phyloP scores from a whole-genome alignment of 2,113 vertebrate genomes.

The Mus spicilegus region DNA sequence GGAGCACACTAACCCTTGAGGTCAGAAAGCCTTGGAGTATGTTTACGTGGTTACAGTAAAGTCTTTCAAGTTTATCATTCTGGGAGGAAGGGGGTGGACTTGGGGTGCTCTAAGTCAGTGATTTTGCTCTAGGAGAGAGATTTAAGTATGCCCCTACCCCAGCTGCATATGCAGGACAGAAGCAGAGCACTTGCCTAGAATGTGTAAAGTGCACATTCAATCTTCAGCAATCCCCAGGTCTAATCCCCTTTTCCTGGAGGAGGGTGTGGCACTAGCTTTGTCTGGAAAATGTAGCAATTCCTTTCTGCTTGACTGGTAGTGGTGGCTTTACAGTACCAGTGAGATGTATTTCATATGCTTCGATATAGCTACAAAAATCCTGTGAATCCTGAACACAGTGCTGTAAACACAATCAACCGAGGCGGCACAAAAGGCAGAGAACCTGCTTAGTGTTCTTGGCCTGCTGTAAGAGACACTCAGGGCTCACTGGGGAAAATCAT shows the following conservation, averaged over 20 bases:
- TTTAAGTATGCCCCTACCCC: not conserved
- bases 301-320: not conserved
- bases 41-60: not conserved
- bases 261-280: not conserved
- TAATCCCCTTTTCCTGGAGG: not conserved
- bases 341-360: not conserved
- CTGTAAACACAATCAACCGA: not conserved
- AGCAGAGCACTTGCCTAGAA: not conserved
- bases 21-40: not conserved
- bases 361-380: not conserved
- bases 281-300: not conserved
- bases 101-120: not conserved
- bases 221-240: too few species aligned
- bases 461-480: not conserved
- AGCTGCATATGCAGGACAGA: not conserved
- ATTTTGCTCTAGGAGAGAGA: not conserved
- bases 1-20: not conserved
- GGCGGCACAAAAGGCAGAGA: not conserved
- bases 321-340: not conserved
- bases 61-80: not conserved
- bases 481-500: conserved; percentile 23
- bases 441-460: not conserved
- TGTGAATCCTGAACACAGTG: not conserved
- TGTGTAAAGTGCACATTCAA: not conserved
- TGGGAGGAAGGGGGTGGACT: not conserved